Base-by-base conservation (phyloP, 2,797 vertebrate species). In the Philypnodon macrostomus region DNA sequence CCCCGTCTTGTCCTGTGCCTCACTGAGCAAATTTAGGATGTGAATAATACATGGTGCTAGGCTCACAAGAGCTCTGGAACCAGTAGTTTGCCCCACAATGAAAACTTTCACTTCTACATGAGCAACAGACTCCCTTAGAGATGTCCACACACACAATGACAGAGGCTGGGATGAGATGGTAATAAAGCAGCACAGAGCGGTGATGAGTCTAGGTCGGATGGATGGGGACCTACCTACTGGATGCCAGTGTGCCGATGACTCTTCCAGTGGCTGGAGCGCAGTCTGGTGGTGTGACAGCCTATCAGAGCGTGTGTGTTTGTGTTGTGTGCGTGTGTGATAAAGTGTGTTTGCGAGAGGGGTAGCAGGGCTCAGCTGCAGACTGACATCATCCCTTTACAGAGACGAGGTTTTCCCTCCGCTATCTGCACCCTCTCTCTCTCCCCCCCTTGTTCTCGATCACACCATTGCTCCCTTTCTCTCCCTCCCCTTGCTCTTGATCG, bases 381-480 rank as follows among this genome's bases (percentile, higher is more conserved):
- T 91, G 90, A 91, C 90, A 91, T 91, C 89, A 91, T 90, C 88
- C 76, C 83, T 86, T 87, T 27, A 87, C 85, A 85, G 85, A 85
- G 85, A 87, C 83, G 84, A 89, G 86, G 88, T 89, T 90, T 90
- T 88, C 85, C 87, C 86, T 85, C 87, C 81, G 80, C 77, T 80
- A 76, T 83, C 83, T 85, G 80, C 86, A 83, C 83, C 70, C 68
- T 71, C 69, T 69, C 53, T 52, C 62, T 49, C 30, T 50, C 47
- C 24, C 35, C 51, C 44, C 41, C 51, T 52, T 48, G 10, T 42
- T 40, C 31, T 31, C 47, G 32, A 46, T 47, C 47, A 50, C 44
- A 31, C 42, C 41, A 15, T 35, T 9, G 6, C 46, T 32, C 17
- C 53, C 39, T 21, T 13, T 39, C 47, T 53, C 55, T 76, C 49